These are phyloP conservation scores for Pungitius pungitius DNA, from an alignment of 2,113 vertebrate genomes.

Conservation along the genomic window DNA sequence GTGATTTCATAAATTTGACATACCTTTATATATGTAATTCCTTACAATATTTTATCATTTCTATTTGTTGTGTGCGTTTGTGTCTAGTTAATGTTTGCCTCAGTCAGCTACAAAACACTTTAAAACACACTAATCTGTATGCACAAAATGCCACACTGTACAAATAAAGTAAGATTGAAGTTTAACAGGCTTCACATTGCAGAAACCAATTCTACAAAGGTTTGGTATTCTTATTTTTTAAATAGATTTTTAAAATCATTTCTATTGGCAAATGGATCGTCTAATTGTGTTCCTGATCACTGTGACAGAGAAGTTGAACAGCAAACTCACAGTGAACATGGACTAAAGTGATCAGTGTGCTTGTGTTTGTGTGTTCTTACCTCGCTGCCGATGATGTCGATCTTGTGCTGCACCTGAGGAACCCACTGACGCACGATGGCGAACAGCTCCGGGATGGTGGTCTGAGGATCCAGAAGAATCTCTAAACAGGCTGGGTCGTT, in stretches of 20 bases:
- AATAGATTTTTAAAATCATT: neutral
- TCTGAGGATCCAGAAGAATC: slow-evolving; percentile 87
- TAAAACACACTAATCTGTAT: neutral
- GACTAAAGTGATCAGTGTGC: neutral
- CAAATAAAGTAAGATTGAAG: neutral
- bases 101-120: neutral
- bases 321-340: neutral
- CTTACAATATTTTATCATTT: no score
- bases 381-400: slow-evolving; percentile 91
- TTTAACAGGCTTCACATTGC: neutral
- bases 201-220: neutral
- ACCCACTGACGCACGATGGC: slow-evolving; percentile 94
- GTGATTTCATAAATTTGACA: neutral
- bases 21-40: neutral
- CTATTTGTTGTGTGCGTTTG: neutral
- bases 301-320: neutral
- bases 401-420: slow-evolving; percentile 93
- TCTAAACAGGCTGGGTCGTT: slow-evolving; percentile 91
- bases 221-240: neutral
- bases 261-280: no score
- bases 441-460: slow-evolving; percentile 89
- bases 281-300: neutral
- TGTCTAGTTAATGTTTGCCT: no score
- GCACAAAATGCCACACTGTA: neutral
- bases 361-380: slow-evolving; percentile 62